Base-by-base conservation (phyloP, 2,888 invertebrate genomes). In the Zele albiditarsus region DNA sequence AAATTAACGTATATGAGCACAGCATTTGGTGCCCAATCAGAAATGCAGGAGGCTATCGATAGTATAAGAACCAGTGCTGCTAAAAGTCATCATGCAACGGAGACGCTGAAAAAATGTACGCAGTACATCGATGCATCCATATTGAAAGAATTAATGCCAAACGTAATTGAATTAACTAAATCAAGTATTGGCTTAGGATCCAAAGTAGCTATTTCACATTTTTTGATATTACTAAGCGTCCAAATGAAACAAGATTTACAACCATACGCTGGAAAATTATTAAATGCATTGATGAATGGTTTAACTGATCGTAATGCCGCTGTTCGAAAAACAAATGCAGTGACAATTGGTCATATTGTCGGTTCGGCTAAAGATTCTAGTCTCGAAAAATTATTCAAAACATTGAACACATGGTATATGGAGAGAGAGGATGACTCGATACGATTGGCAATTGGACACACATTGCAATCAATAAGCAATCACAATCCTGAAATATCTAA, bases 51-150 rank as follows among this genome's bases (percentile, higher is more conserved):
- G 84, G 90, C 92, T 28, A 91, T 97, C 0, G 97, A 98, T 87
- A 94, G 93, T 79, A 92, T 95, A 75, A 91, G 97, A 73, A 95
- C 96, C 8, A 94, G 93, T 72, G 94, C 94, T 1, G 96, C 96
- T 0, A 94, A 95, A 83, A 94, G 94, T 0, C 96, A 97, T 87
- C 95, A 96, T 77, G 96, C 97, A 76, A 96, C 96, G 79, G 96
- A 97, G 84, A 96, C 96, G 3, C 94, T 97, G 49, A 93, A 95
- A 60, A 95, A 95, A 91, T 93, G 93, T 81, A 91, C 93, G 42
- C 92, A 92, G 81, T 95, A 94, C 87, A 92, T 97, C 33, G 95
- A 96, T 88, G 94, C 92, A 63, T 91, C 93, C 12, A 94, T 94
- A 33, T 90, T 97, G 85, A 94, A 94, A 80, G 94, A 95, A 82